phyloP scores from a whole-genome alignment of 2,113 vertebrate genomes.

The Carollia perspicillata region DNA sequence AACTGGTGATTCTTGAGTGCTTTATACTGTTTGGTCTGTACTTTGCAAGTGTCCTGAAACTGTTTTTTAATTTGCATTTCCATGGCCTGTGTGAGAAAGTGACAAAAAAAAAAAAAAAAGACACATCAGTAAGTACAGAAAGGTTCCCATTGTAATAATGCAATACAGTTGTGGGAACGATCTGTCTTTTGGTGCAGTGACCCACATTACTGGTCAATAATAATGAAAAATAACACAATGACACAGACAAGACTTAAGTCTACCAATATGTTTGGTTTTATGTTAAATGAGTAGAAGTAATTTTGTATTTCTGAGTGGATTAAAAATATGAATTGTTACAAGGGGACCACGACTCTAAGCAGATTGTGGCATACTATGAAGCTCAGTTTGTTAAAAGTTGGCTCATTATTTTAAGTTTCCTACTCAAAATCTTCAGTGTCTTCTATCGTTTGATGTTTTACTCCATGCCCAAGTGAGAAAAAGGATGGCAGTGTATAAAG shows the following conservation, averaged over 20 bases:
- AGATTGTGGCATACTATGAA: background rate
- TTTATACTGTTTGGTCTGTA: slow-evolving; percentile 99
- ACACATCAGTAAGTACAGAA: background rate
- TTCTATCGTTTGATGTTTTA: background rate
- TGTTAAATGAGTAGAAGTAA: background rate
- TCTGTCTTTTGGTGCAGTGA: background rate
- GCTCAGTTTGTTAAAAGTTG: background rate
- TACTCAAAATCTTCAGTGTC: background rate
- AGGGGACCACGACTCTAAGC: background rate
- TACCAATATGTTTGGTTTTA: background rate
- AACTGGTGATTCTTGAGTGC: slow-evolving; percentile 99
- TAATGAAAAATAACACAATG: background rate
- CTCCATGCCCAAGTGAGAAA: background rate
- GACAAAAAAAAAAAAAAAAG: slow-evolving; percentile 32
- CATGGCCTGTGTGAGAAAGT: slow-evolving; percentile 87
- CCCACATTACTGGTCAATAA: background rate
- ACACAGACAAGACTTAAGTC: background rate
- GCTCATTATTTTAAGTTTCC: background rate
- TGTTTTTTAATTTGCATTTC: slow-evolving; percentile 99
- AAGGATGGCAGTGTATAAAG: background rate
- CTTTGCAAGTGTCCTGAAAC: slow-evolving; percentile 99
- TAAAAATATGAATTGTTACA: background rate
- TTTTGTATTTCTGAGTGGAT: background rate
- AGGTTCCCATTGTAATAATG: background rate
- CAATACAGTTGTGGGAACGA: background rate